Base-by-base conservation (phyloP, 2,113 vertebrate genomes). In the Cichladusa arquata region DNA sequence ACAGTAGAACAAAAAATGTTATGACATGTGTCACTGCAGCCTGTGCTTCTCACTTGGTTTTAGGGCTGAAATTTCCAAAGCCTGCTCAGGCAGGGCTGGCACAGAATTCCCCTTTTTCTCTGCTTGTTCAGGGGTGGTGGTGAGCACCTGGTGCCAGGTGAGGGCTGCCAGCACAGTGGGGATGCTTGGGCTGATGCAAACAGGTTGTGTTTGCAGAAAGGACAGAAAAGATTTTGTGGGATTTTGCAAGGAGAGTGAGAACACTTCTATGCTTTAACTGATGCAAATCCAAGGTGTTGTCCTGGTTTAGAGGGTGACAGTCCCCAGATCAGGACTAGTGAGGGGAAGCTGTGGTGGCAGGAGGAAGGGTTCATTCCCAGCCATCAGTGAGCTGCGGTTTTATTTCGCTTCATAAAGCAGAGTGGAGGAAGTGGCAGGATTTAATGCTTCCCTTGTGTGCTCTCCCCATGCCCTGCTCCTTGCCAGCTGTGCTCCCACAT, bases 1-100 rank as follows among this genome's bases (percentile, higher is more conserved):
- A 5, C 77, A 48, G 53, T 34, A 85, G 88, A 91, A 77, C 57
- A 53, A 87, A 82, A 81, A 83, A 71, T 56, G 80, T 91, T 93
- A 67, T 60, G 86, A 79, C 64, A 7, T 88, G 69, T 81, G 86
- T 87, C 94, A 24, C 64, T 62, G 95, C 83, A 56, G 77, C 72
- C 56, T 0, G 1, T 38, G 51, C 69, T 81, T 47, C 60, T 34
- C 36, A 1, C 40, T 88, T 6, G 42, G 11, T 91, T 94, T 93
- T 93, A 29, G 74, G 72, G 60, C 64, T 69, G 81, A 51, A 44
- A 38, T 86, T 45, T 33, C 66, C 73, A 6, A 7, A 72, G 53
- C 34, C n/a, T 20, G 42, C 71, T 54, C 36, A 15, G n/a, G 51
- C 14, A 3, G 42, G n/a, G 45, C 33, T 71, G 65, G 47, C 0